Evolutionary conservation across 2,797 vertebrate genomes (phyloP).

Genomic region (Neosilurus mollespiculum): DNA sequence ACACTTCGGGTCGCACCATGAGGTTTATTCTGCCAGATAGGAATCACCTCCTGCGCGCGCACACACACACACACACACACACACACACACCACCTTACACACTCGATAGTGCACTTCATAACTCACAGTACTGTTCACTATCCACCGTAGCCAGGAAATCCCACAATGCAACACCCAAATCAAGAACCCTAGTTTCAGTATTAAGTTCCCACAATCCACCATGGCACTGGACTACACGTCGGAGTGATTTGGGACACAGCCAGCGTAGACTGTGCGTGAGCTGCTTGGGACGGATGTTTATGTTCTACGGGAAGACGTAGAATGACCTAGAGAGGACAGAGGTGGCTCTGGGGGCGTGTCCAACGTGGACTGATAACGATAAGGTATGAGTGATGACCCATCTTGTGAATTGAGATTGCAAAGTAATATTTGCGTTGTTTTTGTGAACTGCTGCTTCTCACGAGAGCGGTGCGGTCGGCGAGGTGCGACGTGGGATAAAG

Average conservation of each 20-base stretch:
- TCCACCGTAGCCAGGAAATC: neutral
- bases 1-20: constrained; percentile 92
- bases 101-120: neutral
- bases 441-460: neutral
- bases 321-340: neutral
- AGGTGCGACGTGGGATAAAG: neutral
- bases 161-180: neutral
- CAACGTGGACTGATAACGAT: neutral
- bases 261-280: neutral
- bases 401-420: neutral
- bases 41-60: constrained; percentile 79
- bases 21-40: constrained; percentile 98
- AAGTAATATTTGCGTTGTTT: neutral
- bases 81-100: neutral
- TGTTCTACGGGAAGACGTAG: neutral
- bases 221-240: neutral
- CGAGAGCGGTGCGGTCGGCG: neutral
- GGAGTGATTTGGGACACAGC: neutral
- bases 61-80: neutral
- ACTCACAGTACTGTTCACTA: neutral
- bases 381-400: neutral
- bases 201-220: neutral
- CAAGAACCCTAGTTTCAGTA: neutral
- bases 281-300: neutral
- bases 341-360: neutral